Conservation (phyloP, 1,140 invertebrate species). For the Sarcophaga bullata region DNA sequence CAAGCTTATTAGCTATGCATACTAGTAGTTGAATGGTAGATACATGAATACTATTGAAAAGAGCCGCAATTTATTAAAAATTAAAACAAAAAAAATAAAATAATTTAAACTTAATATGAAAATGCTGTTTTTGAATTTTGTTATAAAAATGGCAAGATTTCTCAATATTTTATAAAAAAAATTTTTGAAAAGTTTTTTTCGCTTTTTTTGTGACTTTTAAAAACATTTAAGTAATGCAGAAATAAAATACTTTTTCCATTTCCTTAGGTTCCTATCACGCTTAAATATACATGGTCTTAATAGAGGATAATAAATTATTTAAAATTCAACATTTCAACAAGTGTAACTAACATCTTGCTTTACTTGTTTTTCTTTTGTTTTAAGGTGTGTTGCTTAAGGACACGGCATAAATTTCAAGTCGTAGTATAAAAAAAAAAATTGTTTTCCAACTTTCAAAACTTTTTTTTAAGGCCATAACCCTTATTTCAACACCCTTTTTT, state of each 20-base stretch:
- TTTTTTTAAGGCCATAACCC: neutral
- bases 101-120: conserved; percentile 36
- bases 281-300: neutral
- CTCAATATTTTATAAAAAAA: neutral
- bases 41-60: conserved; percentile 22
- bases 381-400: neutral
- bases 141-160: conserved; percentile 31
- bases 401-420: neutral
- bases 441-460: neutral
- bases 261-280: neutral
- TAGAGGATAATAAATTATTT: neutral
- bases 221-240: no score
- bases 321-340: conserved; percentile 5
- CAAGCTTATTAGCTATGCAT: neutral
- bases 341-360: neutral
- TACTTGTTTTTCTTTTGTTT: neutral
- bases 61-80: neutral
- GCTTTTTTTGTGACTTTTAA: conserved; percentile 13
- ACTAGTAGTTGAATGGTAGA: neutral
- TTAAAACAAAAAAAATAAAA: neutral
- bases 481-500: neutral
- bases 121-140: neutral
- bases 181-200: neutral
- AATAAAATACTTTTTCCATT: neutral
- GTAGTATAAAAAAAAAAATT: neutral